A percentile compares a stretch with the other conserved stretches of the same genome.
phyloP scores from a whole-genome alignment of 2,113 vertebrate genomes.

The Morone saxatilis region DNA sequence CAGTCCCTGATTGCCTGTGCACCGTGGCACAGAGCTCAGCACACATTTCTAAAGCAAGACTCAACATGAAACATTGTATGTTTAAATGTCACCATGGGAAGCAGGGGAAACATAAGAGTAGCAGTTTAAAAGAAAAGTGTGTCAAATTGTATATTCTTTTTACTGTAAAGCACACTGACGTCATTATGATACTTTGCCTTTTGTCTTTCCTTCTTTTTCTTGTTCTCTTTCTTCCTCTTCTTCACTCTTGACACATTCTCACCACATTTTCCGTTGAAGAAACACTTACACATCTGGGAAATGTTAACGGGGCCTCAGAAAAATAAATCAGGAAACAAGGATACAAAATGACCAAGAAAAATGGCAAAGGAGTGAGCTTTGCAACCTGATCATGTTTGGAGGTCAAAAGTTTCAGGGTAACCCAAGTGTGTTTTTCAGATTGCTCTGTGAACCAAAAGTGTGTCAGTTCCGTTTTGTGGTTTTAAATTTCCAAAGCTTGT shows the following conservation, averaged over 20 bases:
- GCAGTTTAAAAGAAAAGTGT: constrained; percentile 45
- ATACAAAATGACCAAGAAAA: constrained; percentile 49
- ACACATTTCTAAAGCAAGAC: constrained; percentile 53
- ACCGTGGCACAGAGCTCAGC: constrained; percentile 25
- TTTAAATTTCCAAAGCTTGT: constrained; percentile 24
- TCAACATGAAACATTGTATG: constrained; percentile 62
- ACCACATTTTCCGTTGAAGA: constrained; percentile 54
- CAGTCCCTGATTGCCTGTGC: constrained; percentile 22
- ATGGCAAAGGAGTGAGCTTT: constrained; percentile 46
- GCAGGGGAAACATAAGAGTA: constrained; percentile 36
- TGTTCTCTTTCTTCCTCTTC: constrained; percentile 27
- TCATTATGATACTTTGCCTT: constrained; percentile 40
- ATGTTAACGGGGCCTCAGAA: constrained; percentile 64
- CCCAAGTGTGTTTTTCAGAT: constrained; percentile 44
- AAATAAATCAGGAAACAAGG: constrained; percentile 71
- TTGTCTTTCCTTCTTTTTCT: constrained; percentile 19
- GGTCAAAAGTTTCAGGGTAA: constrained; percentile 54
- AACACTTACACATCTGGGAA: constrained; percentile 73
- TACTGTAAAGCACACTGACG: constrained; percentile 42
- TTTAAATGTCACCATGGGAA: constrained; percentile 64
- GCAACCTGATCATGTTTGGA: constrained; percentile 57
- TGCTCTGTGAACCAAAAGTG: constrained; percentile 27
- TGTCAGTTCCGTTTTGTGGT: constrained; percentile 23
- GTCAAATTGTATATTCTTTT: constrained; percentile 48
- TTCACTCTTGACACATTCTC: constrained; percentile 40